phyloP scores from a whole-genome alignment of 2,113 vertebrate genomes.

The Reinhardtius hippoglossoides region DNA sequence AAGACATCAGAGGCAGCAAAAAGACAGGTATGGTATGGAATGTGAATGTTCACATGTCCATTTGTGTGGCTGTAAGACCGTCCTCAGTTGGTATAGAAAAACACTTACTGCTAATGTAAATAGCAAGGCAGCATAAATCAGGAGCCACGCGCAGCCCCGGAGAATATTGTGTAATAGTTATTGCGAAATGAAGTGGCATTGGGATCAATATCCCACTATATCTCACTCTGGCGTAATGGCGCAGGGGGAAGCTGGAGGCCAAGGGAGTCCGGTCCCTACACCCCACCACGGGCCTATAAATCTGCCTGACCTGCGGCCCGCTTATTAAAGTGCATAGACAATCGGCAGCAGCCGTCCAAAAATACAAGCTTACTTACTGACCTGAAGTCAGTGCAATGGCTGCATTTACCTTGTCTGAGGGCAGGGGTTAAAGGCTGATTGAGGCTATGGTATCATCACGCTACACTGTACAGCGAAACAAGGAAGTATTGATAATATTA shows the following conservation, averaged over 20 bases:
- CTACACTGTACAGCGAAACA: conserved; percentile 16
- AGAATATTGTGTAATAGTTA: conserved; percentile 94
- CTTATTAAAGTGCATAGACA: conserved; percentile 93
- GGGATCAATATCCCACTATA: conserved; percentile 98
- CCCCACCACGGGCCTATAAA: conserved; percentile 96
- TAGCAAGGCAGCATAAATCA: conserved; percentile 86
- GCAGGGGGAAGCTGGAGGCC: conserved; percentile 93
- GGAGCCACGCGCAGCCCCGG: conserved; percentile 73
- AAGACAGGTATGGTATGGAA: conserved; percentile 60
- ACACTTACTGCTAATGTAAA: conserved; percentile 87
- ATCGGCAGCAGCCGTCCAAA: conserved; percentile 85
- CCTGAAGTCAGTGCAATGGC: conserved; percentile 72
- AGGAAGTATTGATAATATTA: conserved; percentile 30
- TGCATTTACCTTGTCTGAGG: conserved; percentile 69
- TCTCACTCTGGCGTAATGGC: conserved; percentile 97
- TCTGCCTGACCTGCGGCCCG: conserved; percentile 91
- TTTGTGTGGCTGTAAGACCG: conserved; percentile 70
- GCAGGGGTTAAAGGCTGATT: conserved; percentile 69
- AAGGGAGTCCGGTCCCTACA: conserved; percentile 94
- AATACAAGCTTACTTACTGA: conserved; percentile 78
- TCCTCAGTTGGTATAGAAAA: conserved; percentile 82
- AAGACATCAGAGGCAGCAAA: conserved; percentile 63
- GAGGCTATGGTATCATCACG: conserved; percentile 47
- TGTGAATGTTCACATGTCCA: conserved; percentile 71
- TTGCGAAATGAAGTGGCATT: conserved; percentile 97